These are phyloP conservation scores for Mercenaria mercenaria DNA, from an alignment of 1,140 invertebrate genomes.

Conservation along the genomic window DNA sequence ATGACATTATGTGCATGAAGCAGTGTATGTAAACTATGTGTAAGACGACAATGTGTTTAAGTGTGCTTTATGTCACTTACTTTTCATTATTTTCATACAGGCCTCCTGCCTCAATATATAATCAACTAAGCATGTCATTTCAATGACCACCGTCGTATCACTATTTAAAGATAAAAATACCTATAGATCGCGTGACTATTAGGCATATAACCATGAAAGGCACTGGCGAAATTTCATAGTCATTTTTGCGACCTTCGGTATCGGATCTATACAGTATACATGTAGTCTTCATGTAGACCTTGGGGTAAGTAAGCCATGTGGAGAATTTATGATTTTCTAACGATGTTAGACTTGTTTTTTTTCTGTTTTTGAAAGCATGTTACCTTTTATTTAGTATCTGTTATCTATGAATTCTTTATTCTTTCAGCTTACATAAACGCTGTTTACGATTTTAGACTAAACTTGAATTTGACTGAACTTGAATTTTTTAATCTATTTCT, in stretches of 20 bases:
- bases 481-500: not conserved
- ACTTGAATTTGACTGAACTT: too few species aligned
- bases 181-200: not conserved
- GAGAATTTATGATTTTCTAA: not conserved
- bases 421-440: too few species aligned
- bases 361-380: not conserved
- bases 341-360: not conserved
- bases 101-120: slow-evolving; percentile 16
- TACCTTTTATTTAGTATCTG: too few species aligned
- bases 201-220: not conserved
- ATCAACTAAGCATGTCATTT: slow-evolving; percentile 6
- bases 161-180: slow-evolving; percentile 20
- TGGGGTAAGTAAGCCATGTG: not conserved
- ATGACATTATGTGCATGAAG: too few species aligned
- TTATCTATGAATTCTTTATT: too few species aligned
- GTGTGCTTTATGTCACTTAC: too few species aligned
- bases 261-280: not conserved
- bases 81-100: slow-evolving; percentile 12
- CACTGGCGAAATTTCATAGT: not conserved
- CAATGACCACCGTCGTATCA: not conserved
- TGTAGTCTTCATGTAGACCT: not conserved
- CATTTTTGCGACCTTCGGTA: not conserved
- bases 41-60: too few species aligned
- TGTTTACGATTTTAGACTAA: not conserved
- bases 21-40: too few species aligned